These are phyloP conservation scores for Drosophila fulvimacula DNA, from an alignment of 2,888 invertebrate genomes.

Conservation along the genomic window DNA sequence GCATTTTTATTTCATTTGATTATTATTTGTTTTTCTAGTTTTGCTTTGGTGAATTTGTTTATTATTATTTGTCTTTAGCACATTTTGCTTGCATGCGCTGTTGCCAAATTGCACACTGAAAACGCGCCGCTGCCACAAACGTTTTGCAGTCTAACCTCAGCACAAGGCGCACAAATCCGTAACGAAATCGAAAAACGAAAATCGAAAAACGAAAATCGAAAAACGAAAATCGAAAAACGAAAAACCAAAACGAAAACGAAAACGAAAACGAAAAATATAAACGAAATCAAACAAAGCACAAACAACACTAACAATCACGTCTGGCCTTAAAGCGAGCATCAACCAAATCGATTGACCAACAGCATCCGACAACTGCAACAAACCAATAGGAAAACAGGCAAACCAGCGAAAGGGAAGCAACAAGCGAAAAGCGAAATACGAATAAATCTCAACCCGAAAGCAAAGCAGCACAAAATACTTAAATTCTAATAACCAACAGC, in stretches of 20 bases:
- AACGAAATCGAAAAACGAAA: neutral
- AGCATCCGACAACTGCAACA: neutral
- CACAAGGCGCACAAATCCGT: no score
- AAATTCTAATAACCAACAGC: neutral
- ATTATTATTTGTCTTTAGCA: neutral
- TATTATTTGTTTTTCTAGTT: neutral
- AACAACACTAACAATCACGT: constrained; percentile 13
- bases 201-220: neutral
- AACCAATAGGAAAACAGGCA: neutral
- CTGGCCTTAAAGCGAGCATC: constrained; percentile 37
- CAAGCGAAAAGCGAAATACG: neutral
- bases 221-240: neutral
- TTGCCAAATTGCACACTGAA: constrained; percentile 32
- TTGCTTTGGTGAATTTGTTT: neutral
- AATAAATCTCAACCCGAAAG: neutral
- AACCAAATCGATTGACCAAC: constrained; percentile 12
- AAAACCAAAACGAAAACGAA: neutral
- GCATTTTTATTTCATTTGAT: constrained; percentile 9
- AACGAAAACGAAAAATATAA: neutral
- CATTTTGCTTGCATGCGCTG: constrained; percentile 20
- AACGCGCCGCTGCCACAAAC: constrained; percentile 31
- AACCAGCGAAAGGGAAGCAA: no score
- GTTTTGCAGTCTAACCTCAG: neutral
- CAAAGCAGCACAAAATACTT: neutral
- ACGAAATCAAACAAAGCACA: neutral